These are phyloP conservation scores for Carduelis carduelis DNA, from an alignment of 2,797 vertebrate genomes.

Conservation along the genomic window DNA sequence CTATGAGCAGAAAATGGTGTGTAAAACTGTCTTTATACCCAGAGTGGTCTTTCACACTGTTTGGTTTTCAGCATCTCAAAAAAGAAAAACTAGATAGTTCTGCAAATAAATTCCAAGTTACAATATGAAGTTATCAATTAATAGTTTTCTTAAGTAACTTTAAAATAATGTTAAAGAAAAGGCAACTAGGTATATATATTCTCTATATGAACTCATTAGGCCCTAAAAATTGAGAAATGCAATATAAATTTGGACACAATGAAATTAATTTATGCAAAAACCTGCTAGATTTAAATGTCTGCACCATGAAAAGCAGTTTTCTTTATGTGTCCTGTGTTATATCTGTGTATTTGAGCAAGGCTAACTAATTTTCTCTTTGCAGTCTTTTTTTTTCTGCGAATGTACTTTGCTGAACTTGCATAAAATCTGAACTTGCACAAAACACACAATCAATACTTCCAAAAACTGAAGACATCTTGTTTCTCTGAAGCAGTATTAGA, in stretches of 20 bases:
- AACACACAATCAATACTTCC: neutral
- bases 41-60: neutral
- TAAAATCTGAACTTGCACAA: neutral
- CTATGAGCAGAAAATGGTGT: neutral
- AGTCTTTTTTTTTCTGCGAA: neutral
- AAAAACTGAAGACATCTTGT: neutral
- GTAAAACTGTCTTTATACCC: neutral
- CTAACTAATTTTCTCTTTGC: neutral
- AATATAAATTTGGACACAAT: neutral
- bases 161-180: neutral
- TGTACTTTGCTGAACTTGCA: neutral
- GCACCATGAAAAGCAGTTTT: neutral
- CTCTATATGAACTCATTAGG: neutral
- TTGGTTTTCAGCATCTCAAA: neutral
- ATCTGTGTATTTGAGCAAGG: neutral
- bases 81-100: neutral
- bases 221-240: neutral
- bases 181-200: neutral
- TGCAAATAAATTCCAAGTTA: neutral
- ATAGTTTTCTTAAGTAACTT: neutral
- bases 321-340: neutral
- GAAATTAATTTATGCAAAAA: neutral
- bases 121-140: neutral
- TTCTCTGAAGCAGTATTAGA: neutral
- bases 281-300: neutral